phyloP scores from a whole-genome alignment of 1,140 invertebrate species.

The Drosophila neocordata region DNA sequence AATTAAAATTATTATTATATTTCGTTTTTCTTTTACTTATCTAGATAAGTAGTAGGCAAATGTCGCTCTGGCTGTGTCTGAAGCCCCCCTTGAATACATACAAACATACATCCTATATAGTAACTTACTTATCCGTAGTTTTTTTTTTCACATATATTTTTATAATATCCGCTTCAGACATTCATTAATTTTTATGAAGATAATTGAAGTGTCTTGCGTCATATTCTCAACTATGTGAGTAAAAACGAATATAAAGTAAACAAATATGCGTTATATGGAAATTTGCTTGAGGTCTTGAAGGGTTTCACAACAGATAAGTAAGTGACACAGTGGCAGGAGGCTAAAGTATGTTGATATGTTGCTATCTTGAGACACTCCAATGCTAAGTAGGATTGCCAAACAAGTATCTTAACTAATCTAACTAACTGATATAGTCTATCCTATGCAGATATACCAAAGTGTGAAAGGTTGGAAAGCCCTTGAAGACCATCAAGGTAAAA shows the following conservation, averaged over 20 bases:
- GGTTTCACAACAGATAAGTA: constrained; percentile 33
- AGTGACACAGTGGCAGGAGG: background rate
- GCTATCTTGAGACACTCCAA: background rate
- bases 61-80: constrained; percentile 24
- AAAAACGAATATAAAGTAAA: constrained; percentile 33
- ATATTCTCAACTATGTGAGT: constrained; percentile 2
- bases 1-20: constrained; percentile 50
- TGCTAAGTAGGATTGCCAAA: constrained; percentile 3
- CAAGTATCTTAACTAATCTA: constrained; percentile 15
- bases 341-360: background rate
- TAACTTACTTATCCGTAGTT: constrained; percentile 27
- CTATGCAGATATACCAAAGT: background rate
- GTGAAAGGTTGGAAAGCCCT: background rate
- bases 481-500: too few relatives aligned
- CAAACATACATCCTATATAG: constrained; percentile 25
- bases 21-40: constrained; percentile 23
- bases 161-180: constrained; percentile 59
- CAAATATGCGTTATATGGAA: constrained; percentile 33
- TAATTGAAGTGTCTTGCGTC: constrained; percentile 52
- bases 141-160: constrained; percentile 23
- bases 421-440: background rate
- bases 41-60: constrained; percentile 34
- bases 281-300: constrained; percentile 48
- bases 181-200: constrained; percentile 69
- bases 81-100: constrained; percentile 11